Evolutionary conservation across 30 jellyfish, hydroid and myxozoan species (phyloP).

Genomic region (Chrysaora quinquecirrha): DNA sequence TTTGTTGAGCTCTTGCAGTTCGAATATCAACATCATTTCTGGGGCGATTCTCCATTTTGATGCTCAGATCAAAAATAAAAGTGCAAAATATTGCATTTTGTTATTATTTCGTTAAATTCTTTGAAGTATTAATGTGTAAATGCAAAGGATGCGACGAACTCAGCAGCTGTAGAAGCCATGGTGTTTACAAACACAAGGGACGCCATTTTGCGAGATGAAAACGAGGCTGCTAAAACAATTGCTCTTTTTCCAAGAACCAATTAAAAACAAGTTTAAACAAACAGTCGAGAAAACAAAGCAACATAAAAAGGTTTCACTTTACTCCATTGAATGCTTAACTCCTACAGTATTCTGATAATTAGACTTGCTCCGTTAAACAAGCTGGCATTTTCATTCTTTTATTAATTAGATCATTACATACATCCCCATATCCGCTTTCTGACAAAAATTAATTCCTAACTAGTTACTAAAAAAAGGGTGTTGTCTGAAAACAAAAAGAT

Average conservation of each 20-base stretch:
- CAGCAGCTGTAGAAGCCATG: constrained; percentile 18
- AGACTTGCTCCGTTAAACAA: too few relatives aligned
- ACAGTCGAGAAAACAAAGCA: too few relatives aligned
- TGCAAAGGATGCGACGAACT: not conserved
- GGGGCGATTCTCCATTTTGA: not conserved
- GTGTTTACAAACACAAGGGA: constrained; percentile 68
- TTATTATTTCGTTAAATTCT: not conserved
- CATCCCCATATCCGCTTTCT: too few relatives aligned
- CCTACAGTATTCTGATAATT: too few relatives aligned
- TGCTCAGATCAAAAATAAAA: not conserved
- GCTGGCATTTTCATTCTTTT: too few relatives aligned
- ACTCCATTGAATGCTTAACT: too few relatives aligned
- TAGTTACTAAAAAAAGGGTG: too few relatives aligned
- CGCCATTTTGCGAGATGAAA: constrained; percentile 51
- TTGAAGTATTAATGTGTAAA: not conserved
- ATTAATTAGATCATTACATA: too few relatives aligned
- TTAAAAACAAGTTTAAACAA: too few relatives aligned
- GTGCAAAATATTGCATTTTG: not conserved
- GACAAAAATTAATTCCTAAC: too few relatives aligned
- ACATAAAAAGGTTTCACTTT: too few relatives aligned
- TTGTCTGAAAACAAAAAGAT: too few relatives aligned
- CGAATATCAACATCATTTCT: not conserved
- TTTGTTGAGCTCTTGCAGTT: not conserved
- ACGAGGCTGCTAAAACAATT: constrained; percentile 75
- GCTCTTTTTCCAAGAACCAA: not conserved